Evolutionary conservation across 2,888 invertebrate genomes (phyloP), one percentile per base, ranked within the genome.

Genomic region (Sussaba pulchella): DNA sequence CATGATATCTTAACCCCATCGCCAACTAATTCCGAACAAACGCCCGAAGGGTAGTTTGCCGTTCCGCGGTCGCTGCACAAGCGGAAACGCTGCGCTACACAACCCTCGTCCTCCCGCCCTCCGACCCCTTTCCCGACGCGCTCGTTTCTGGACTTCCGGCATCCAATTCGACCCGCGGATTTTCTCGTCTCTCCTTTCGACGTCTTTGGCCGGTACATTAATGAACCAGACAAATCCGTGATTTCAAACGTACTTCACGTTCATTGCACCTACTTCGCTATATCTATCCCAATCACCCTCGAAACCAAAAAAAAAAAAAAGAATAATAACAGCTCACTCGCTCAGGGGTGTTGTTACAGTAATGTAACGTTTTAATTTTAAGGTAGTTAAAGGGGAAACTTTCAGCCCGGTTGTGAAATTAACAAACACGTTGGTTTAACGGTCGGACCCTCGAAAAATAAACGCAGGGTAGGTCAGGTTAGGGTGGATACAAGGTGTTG

Each of bases 1-100:
- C 76, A 73, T 79, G 85, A 85, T 85, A 87, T 86, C 87, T 87
- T 85, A 83, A 83, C 83, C 82, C 79, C 84, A 85, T 87, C 84
- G 82, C 83, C 84, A 87, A 87, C 87, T 87, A 87, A 87, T 87
- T 87, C 84, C 83, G 83, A 87, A 87, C 87, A 86, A 87, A 87
- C 83, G 85, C 84, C 63, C 78, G 36, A 59, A 67, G 63, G 75
- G 76, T 83, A 79, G 70, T 61, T 78, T 66, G 67, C 61, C 61
- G 52, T 75, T 50, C 43, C 3, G 39, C 39, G 50, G 17, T 9
- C 39, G 19, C 24, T 50, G 24, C 50, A 41, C 50, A 52, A 67
- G 47, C 52, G 54, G 45, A 50, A 63, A 21, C 43, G 41, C 36
- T 21, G 43, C 47, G 43, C 47, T 75, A 12, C 24, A 24, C 31